These are phyloP conservation scores for Diarsia mendica DNA, from an alignment of 2,888 invertebrate genomes.

Conservation along the genomic window DNA sequence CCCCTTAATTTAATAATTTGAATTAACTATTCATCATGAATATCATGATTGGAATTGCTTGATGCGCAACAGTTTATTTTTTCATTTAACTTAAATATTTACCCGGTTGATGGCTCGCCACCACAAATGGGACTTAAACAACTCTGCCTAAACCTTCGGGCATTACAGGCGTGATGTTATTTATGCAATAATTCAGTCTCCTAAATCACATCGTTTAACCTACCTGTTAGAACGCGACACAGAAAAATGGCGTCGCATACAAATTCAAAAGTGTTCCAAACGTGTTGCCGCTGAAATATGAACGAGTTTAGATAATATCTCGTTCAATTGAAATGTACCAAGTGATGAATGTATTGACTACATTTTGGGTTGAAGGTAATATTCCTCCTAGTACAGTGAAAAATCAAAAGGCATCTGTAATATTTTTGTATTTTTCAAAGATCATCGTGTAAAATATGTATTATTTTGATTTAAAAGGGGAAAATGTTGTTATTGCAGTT, in stretches of 20 bases:
- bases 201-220: conserved; percentile 51
- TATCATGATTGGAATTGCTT: not conserved
- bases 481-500: not conserved
- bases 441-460: too few species aligned
- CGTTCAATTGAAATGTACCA: conserved; percentile 57
- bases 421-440: too few species aligned
- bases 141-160: too few species aligned
- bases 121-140: too few species aligned
- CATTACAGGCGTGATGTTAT: too few species aligned
- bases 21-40: not conserved
- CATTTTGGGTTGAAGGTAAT: conserved; percentile 7
- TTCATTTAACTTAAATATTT: too few species aligned
- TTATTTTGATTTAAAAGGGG: too few species aligned
- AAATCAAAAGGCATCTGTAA: too few species aligned
- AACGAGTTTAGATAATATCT: conserved; percentile 60
- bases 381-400: not conserved
- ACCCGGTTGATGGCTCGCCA: too few species aligned
- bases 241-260: conserved; percentile 54
- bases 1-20: not conserved
- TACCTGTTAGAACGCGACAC: conserved; percentile 37
- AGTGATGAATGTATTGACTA: conserved; percentile 52
- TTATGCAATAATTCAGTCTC: not conserved
- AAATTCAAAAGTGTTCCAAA: conserved; percentile 47
- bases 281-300: conserved; percentile 58
- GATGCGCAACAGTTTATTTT: not conserved